Base-by-base conservation (phyloP, 2,113 vertebrate genomes). In the Petaurus breviceps region DNA sequence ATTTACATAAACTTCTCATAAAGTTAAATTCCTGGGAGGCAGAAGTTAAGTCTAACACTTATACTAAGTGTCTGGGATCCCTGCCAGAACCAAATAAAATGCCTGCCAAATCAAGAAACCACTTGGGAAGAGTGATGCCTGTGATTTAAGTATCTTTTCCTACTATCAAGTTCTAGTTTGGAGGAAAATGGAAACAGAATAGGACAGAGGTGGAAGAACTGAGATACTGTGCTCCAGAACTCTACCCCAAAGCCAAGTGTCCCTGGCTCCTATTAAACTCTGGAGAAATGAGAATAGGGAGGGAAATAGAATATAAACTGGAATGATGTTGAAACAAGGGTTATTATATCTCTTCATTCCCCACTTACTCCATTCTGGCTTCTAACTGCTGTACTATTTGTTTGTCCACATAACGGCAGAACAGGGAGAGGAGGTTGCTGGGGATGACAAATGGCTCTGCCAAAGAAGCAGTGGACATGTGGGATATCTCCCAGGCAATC, bases 321-420 rank as follows among this genome's bases (percentile, higher is more conserved):
- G 49, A 51, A 0, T 89, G 53, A 53, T 47, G 89, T 94, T 94
- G 10, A 96, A 43, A 6, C 90, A 49, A 26, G 46, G 77, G 1
- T 43, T 91, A 14, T 46, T 5, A 92, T 68, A 31, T 95, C 31
- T 9, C 92, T 52, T 94, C 89, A 91, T 3, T 26, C 12, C n/a
- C 57, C 2, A 97, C 99, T 99, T 98, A 99, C 99, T 99, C 98
- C 98, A 99, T 99, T 98, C 99, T 99, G 98, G 98, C 99, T 98
- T 99, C 99, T 57, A 99, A 98, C 96, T 99, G 99, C 97, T 99
- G 98, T 92, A 99, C 96, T 0, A 99, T 99, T 52, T 99, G 99
- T 96, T 99, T 99, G 98, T 99, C 99, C 98, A 99, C 98, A 91
- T 99, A 99, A 52, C 99, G 99, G 96, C 99, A 99, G 98, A 99